Evolutionary conservation across 2,888 invertebrate genomes (phyloP).

Genomic region (Morinoia aosen): DNA sequence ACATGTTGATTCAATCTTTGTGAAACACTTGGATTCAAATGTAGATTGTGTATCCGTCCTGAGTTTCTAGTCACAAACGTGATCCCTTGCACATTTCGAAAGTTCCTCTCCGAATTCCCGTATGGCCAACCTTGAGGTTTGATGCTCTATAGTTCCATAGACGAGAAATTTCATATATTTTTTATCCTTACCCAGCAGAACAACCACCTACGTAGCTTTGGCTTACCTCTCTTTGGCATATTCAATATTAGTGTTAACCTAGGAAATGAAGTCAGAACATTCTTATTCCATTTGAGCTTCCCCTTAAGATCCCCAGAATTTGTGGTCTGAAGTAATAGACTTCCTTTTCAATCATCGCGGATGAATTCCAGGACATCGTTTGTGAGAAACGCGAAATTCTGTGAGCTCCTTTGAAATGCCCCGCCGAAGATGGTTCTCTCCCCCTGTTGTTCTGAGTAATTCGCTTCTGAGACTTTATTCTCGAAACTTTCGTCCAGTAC

Average conservation of each 20-base stretch:
- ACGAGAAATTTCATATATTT: neutral
- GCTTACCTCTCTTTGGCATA: neutral
- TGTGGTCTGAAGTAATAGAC: neutral
- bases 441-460: no score
- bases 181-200: neutral
- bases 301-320: neutral
- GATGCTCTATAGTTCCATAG: neutral
- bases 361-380: neutral
- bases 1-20: neutral
- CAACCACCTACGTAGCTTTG: neutral
- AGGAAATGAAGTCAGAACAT: neutral
- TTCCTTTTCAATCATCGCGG: neutral
- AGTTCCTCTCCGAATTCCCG: neutral
- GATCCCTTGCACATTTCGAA: neutral
- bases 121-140: neutral
- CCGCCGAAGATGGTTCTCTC: no score
- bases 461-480: no score
- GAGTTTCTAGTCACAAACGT: conserved; percentile 17
- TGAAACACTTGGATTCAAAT: neutral
- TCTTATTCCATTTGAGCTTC: neutral
- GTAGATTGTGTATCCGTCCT: conserved; percentile 28
- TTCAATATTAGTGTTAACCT: neutral
- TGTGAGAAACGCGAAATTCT: neutral
- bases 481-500: no score
- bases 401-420: neutral